Evolutionary conservation across 1,140 invertebrate genomes (phyloP).

Genomic region (Acromyrmex charruanus): DNA sequence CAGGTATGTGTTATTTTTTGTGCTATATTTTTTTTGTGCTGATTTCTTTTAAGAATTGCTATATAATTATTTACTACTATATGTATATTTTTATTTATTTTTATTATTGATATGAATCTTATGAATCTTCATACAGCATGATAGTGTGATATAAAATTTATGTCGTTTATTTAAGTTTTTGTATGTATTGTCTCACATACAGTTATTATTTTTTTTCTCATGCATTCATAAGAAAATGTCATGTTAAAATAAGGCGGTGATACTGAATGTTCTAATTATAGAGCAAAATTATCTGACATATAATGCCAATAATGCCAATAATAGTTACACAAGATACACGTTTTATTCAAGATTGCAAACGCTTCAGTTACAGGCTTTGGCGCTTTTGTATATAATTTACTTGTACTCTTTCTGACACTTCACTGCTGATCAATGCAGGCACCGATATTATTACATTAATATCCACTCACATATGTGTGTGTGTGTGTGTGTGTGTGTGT

Average conservation of each 20-base stretch:
- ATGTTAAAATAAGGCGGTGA: slow-evolving; percentile 7
- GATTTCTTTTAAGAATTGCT: slow-evolving; percentile 48
- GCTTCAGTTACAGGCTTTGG: slow-evolving; percentile 61
- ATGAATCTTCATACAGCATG: slow-evolving; percentile 71
- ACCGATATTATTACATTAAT: slow-evolving; percentile 17
- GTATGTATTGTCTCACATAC: slow-evolving; percentile 27
- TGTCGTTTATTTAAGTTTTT: slow-evolving; percentile 61
- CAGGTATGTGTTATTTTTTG: slow-evolving; percentile 89
- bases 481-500: no score
- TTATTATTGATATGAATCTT: slow-evolving; percentile 35
- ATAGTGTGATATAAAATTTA: slow-evolving; percentile 47
- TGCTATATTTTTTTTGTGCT: neutral
- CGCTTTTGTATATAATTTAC: slow-evolving; percentile 66
- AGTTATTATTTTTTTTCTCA: slow-evolving; percentile 29
- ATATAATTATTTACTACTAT: slow-evolving; percentile 72
- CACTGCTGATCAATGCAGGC: slow-evolving; percentile 54
- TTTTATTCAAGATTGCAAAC: slow-evolving; percentile 52
- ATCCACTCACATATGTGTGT: neutral
- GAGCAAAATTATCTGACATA: slow-evolving; percentile 45
- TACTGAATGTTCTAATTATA: slow-evolving; percentile 42
- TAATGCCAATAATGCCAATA: slow-evolving; percentile 20
- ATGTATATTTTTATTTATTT: slow-evolving; percentile 43
- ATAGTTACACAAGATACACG: slow-evolving; percentile 42
- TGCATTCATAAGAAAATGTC: slow-evolving; percentile 16
- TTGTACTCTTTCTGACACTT: slow-evolving; percentile 40